A percentile compares a stretch with the other conserved stretches of the same genome.
Evolutionary conservation across 2,888 invertebrate genomes (phyloP).

Genomic region (Agrypnus murinus): DNA sequence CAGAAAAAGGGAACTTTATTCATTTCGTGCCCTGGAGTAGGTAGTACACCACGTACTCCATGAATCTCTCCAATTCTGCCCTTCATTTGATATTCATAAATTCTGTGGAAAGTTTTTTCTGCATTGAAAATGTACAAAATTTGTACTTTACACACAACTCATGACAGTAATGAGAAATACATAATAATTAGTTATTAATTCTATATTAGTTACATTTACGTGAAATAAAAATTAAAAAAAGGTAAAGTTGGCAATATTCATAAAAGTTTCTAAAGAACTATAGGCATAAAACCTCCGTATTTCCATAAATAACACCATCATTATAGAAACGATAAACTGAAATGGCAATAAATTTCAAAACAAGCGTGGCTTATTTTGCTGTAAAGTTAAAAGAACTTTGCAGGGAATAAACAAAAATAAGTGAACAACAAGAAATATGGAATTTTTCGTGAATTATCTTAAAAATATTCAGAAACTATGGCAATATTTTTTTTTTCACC

Average conservation of each 20-base stretch:
- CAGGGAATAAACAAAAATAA: too few relatives aligned
- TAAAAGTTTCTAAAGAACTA: too few relatives aligned
- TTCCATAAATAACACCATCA: conserved; percentile 12
- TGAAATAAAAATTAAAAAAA: neutral
- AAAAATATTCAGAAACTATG: too few relatives aligned
- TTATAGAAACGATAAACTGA: conserved; percentile 15
- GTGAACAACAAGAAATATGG: too few relatives aligned
- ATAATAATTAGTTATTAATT: neutral
- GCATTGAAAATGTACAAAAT: neutral
- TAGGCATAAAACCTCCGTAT: neutral
- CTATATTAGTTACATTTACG: neutral
- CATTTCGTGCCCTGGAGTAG: neutral
- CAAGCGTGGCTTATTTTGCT: neutral
- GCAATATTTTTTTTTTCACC: too few relatives aligned
- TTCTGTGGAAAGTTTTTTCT: neutral
- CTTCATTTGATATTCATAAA: conserved; percentile 15
- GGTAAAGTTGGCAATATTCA: neutral
- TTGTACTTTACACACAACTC: neutral
- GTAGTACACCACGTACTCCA: too few relatives aligned
- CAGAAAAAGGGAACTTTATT: conserved; percentile 4
- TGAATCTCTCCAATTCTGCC: neutral
- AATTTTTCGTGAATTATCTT: too few relatives aligned
- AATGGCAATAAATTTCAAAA: neutral
- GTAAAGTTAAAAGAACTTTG: too few relatives aligned
- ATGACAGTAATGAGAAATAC: neutral